phyloP scores from a whole-genome alignment of 2,888 invertebrate species.

The Ophion ellenae region DNA sequence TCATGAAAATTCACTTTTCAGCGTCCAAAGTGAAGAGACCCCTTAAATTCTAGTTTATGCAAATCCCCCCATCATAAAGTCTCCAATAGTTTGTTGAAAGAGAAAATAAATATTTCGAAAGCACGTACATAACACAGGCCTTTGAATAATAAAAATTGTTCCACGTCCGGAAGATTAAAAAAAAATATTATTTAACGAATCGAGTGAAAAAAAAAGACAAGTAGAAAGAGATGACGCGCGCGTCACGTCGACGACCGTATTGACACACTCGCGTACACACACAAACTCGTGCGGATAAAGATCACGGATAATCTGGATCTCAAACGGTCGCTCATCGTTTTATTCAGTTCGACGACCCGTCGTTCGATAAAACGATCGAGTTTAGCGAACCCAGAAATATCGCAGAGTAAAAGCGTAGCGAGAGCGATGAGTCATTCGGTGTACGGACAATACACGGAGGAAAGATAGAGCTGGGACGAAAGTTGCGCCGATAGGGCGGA shows the following conservation, averaged over 20 bases:
- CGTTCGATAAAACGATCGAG: slow-evolving; percentile 45
- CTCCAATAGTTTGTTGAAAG: too few species aligned
- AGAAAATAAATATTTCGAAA: too few species aligned
- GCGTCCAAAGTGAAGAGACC: too few species aligned
- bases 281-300: slow-evolving; percentile 45
- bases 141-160: too few species aligned
- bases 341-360: slow-evolving; percentile 17
- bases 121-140: too few species aligned
- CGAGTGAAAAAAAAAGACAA: neutral
- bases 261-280: slow-evolving; percentile 2
- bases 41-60: too few species aligned
- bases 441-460: slow-evolving; percentile 4
- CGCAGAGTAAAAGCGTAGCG: slow-evolving; percentile 18
- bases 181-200: too few species aligned
- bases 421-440: slow-evolving; percentile 47
- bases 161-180: too few species aligned
- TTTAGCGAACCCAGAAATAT: slow-evolving; percentile 32
- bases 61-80: too few species aligned
- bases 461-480: slow-evolving; percentile 42
- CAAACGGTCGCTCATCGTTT: slow-evolving; percentile 24
- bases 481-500: slow-evolving; percentile 54
- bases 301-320: slow-evolving; percentile 44
- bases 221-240: neutral
- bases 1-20: too few species aligned
- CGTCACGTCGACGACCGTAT: neutral